Percentiles rank a stretch among this genome's conserved stretches.
These are phyloP conservation scores for Prosopocoilus inquinatus DNA, from an alignment of 2,888 invertebrate genomes.

Conservation along the genomic window DNA sequence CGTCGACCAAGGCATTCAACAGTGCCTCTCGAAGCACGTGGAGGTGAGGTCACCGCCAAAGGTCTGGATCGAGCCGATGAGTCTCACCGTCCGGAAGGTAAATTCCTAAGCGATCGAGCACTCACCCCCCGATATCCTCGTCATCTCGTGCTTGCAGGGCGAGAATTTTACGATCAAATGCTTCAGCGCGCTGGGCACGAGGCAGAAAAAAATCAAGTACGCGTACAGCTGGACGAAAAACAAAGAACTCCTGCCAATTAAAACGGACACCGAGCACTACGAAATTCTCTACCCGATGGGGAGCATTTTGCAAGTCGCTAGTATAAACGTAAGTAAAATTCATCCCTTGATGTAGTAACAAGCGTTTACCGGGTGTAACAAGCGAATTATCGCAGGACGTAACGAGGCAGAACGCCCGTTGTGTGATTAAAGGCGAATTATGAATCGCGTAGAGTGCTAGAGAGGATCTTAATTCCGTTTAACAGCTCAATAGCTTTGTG, in stretches of 20 bases:
- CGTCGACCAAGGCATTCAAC: slow-evolving; percentile 65
- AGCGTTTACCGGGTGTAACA: too few species aligned
- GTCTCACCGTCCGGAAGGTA: slow-evolving; percentile 70
- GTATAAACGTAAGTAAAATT: slow-evolving; percentile 62
- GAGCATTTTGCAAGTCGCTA: slow-evolving; percentile 75
- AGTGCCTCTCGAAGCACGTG: slow-evolving; percentile 64
- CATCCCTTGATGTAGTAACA: neutral
- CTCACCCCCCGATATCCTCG: neutral
- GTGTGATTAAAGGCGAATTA: too few species aligned
- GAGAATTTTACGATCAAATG: slow-evolving; percentile 71
- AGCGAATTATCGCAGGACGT: too few species aligned
- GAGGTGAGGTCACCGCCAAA: slow-evolving; percentile 63
- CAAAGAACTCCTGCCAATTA: slow-evolving; percentile 68
- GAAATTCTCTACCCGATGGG: slow-evolving; percentile 83
- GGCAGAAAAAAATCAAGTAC: slow-evolving; percentile 59
- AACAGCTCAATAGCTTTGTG: too few species aligned
- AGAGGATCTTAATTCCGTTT: neutral
- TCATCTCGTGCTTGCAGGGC: slow-evolving; percentile 53
- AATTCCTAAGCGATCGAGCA: slow-evolving; percentile 14
- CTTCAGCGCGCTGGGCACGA: slow-evolving; percentile 68
- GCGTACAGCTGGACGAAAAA: slow-evolving; percentile 86
- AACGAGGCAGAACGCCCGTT: too few species aligned
- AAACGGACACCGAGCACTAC: slow-evolving; percentile 76
- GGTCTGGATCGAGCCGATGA: slow-evolving; percentile 68
- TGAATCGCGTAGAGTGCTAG: neutral